phyloP scores from a whole-genome alignment of 2,888 invertebrate species.

The Caenorhabditis sp. region DNA sequence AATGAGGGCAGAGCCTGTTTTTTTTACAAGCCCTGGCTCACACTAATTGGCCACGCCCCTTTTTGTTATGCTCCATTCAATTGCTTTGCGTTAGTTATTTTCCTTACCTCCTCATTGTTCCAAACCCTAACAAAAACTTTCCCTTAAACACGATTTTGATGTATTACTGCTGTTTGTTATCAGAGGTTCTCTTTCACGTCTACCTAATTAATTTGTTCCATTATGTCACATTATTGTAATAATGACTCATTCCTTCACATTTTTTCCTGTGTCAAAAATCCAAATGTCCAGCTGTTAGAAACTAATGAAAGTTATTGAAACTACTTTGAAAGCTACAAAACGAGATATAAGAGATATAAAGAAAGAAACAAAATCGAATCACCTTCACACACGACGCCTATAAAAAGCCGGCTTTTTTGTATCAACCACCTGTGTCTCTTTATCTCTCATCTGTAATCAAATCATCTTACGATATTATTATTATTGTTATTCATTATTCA shows the following conservation, averaged over 20 bases:
- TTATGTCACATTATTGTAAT: background rate
- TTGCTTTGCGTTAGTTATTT: too few species aligned
- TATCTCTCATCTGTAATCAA: conserved; percentile 3
- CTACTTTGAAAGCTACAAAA: background rate
- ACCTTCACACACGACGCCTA: background rate
- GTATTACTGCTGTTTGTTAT: too few species aligned
- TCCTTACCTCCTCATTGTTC: too few species aligned
- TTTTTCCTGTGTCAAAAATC: background rate
- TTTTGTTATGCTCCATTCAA: too few species aligned
- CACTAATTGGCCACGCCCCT: too few species aligned
- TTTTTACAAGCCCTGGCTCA: too few species aligned
- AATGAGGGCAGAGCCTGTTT: too few species aligned
- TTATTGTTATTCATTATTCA: too few species aligned
- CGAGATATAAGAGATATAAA: background rate
- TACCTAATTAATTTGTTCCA: background rate
- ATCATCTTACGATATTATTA: background rate
- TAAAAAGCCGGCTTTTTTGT: conserved; percentile 9
- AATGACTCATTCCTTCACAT: background rate
- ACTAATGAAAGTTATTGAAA: background rate
- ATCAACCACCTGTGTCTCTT: conserved; percentile 7
- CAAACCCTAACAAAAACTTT: too few species aligned
- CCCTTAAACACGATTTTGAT: too few species aligned
- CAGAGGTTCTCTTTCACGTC: too few species aligned
- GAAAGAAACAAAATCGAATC: background rate
- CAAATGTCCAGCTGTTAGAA: background rate